phyloP scores from a whole-genome alignment of 2,797 vertebrate genomes.

The Sebastes diploproa region DNA sequence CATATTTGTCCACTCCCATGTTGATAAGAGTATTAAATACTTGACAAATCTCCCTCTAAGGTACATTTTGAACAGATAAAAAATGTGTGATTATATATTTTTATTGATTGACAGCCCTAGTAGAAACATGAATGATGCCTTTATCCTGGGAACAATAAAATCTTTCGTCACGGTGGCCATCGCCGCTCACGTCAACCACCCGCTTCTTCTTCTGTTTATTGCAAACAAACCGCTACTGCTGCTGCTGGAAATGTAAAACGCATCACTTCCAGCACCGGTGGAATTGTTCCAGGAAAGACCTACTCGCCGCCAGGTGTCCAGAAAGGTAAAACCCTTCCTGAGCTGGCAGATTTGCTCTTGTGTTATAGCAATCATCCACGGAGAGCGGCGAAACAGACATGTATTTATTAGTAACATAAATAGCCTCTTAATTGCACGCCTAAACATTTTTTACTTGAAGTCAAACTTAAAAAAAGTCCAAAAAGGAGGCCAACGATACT shows the following conservation, averaged over 20 bases:
- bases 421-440: not conserved
- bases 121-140: not conserved
- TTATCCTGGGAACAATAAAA: not conserved
- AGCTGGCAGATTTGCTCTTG: not conserved
- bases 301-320: not conserved
- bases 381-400: not conserved
- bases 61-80: too few relatives aligned
- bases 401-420: not conserved
- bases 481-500: conserved; percentile 4
- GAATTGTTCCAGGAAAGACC: conserved; percentile 22
- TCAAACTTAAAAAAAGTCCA: conserved; percentile 1
- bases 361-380: not conserved
- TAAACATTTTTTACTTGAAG: not conserved
- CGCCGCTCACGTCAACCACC: not conserved
- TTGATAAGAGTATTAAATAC: too few relatives aligned
- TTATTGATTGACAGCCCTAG: too few relatives aligned
- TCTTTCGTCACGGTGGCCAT: not conserved
- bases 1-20: too few relatives aligned
- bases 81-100: too few relatives aligned
- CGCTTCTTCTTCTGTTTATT: conserved; percentile 29
- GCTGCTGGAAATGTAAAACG: conserved; percentile 4
- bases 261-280: conserved; percentile 14
- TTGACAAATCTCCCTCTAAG: too few relatives aligned
- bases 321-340: conserved; percentile 1
- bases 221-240: conserved; percentile 6